These are phyloP conservation scores for Phortica okadai DNA, from an alignment of 2,888 invertebrate species.

Conservation along the genomic window DNA sequence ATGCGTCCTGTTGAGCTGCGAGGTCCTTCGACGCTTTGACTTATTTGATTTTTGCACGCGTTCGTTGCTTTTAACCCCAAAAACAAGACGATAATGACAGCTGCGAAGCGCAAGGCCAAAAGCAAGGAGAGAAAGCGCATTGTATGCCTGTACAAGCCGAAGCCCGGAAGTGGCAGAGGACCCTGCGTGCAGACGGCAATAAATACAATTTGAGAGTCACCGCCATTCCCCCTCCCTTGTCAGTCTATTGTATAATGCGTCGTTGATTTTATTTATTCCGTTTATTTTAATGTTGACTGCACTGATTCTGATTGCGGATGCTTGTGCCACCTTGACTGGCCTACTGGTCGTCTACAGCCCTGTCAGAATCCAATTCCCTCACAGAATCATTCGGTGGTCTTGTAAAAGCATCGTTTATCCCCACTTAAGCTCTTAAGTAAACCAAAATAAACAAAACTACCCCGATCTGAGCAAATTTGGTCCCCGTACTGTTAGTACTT, in stretches of 20 bases:
- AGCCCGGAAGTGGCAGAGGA: slow-evolving; percentile 47
- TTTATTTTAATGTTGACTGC: slow-evolving; percentile 42
- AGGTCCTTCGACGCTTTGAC: slow-evolving; percentile 48
- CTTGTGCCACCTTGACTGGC: slow-evolving; percentile 31
- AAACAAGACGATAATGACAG: slow-evolving; percentile 8
- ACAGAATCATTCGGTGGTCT: slow-evolving; percentile 49
- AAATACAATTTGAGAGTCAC: slow-evolving; percentile 18
- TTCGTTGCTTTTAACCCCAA: slow-evolving; percentile 32
- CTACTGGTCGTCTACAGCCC: slow-evolving; percentile 46
- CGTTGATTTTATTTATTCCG: slow-evolving; percentile 47
- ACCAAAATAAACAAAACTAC: slow-evolving; percentile 64
- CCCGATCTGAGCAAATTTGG: slow-evolving; percentile 41
- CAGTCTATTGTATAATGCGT: slow-evolving; percentile 32
- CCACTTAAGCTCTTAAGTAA: slow-evolving; percentile 60
- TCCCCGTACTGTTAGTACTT: neutral
- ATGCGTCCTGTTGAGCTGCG: slow-evolving; percentile 51
- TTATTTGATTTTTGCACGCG: slow-evolving; percentile 60
- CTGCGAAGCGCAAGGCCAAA: slow-evolving; percentile 9
- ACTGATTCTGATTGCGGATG: slow-evolving; percentile 40
- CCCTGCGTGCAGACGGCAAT: slow-evolving; percentile 20
- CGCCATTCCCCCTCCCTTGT: slow-evolving; percentile 33
- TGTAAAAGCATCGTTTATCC: slow-evolving; percentile 63
- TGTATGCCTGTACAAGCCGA: slow-evolving; percentile 27
- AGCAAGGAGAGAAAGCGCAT: slow-evolving; percentile 39
- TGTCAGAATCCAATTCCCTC: slow-evolving; percentile 14